A percentile compares a stretch with the other conserved stretches of the same genome.
Conservation (phyloP, 2,113 vertebrate genomes). For the Phylloscopus trochilus region DNA sequence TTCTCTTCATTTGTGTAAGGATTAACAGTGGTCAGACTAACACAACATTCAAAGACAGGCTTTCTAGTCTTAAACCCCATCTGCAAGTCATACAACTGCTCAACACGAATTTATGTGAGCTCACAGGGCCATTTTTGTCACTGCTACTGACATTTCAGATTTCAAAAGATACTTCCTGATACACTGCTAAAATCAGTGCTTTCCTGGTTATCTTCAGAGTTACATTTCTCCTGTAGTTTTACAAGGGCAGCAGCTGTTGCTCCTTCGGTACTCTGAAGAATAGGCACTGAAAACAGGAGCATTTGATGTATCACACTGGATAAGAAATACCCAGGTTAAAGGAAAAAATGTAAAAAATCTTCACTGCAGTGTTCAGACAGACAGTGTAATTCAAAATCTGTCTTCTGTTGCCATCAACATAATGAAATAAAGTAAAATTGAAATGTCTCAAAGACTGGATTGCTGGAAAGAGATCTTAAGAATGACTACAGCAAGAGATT, state of each 20-base stretch:
- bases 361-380: not conserved
- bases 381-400: not conserved
- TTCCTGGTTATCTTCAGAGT: not conserved
- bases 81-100: not conserved
- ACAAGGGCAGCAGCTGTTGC: not conserved
- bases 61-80: not conserved
- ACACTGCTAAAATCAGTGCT: not conserved
- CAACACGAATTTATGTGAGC: not conserved
- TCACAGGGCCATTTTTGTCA: not conserved
- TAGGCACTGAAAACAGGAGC: not conserved
- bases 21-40: not conserved
- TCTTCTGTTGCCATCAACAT: not conserved
- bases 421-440: not conserved
- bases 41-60: not conserved
- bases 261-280: not conserved
- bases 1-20: not conserved
- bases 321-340: not conserved
- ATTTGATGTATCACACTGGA: accelerated
- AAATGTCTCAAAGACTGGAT: not conserved
- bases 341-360: not conserved
- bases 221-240: not conserved
- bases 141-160: not conserved
- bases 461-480: not conserved
- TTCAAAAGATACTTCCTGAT: not conserved
- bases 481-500: not conserved